Conservation (phyloP, 1,140 invertebrate genomes). For the Penaeus chinensis region DNA sequence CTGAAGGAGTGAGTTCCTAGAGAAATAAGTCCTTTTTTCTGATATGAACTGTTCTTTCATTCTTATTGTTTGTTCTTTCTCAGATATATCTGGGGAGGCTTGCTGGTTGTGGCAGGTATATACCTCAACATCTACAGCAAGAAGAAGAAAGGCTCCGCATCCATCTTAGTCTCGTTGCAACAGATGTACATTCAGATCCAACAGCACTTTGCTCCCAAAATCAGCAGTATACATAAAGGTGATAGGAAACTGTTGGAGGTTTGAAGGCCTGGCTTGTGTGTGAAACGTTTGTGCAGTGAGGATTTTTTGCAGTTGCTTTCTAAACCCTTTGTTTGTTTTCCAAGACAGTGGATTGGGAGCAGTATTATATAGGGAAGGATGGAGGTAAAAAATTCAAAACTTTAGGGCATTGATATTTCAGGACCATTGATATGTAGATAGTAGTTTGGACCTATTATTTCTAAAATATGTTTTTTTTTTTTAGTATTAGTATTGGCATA, state of each 20-base stretch:
- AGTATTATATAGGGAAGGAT: too few species aligned
- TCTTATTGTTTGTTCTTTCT: constrained; percentile 67
- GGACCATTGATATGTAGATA: too few species aligned
- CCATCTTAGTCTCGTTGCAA: constrained; percentile 35
- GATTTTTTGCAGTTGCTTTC: not conserved
- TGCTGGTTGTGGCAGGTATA: constrained; percentile 87
- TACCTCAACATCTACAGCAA: constrained; percentile 77
- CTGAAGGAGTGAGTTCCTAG: not conserved
- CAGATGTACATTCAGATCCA: constrained; percentile 43
- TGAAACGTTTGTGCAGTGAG: not conserved
- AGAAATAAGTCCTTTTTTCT: not conserved
- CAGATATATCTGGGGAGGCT: constrained; percentile 90
- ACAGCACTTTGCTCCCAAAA: constrained; percentile 27
- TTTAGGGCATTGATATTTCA: too few species aligned
- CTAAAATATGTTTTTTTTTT: too few species aligned
- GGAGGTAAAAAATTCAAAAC: too few species aligned
- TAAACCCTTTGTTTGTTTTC: not conserved
- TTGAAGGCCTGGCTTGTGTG: not conserved
- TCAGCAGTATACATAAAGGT: constrained; percentile 40
- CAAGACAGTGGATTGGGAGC: too few species aligned
- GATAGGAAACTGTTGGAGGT: constrained; percentile 30
- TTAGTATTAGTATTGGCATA: too few species aligned
- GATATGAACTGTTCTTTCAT: not conserved
- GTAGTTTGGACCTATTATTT: too few species aligned
- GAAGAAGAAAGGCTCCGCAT: constrained; percentile 32